Evolutionary conservation across 2,888 invertebrate genomes (phyloP).

Genomic region (Sclerodermus sp.): DNA sequence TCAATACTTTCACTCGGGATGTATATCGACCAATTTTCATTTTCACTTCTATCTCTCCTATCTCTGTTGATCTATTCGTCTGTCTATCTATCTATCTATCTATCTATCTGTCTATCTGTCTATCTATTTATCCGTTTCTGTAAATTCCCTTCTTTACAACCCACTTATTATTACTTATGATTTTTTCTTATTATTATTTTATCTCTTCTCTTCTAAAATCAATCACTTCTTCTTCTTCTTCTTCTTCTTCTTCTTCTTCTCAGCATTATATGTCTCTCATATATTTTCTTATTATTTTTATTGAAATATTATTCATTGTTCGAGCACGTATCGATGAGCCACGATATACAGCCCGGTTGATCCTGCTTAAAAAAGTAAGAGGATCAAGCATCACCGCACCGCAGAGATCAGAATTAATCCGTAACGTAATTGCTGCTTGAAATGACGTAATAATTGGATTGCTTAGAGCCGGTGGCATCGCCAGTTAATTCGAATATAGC

Average conservation of each 20-base stretch:
- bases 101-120: too few species aligned
- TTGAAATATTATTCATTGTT: conserved; percentile 28
- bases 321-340: conserved; percentile 43
- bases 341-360: conserved; percentile 51
- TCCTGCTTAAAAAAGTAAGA: conserved; percentile 8
- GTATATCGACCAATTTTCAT: conserved; percentile 48
- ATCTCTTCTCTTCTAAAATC: conserved; percentile 18
- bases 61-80: conserved; percentile 23
- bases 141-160: conserved; percentile 6
- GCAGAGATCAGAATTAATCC: conserved; percentile 34
- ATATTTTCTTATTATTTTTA: conserved; percentile 26
- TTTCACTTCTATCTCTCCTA: conserved; percentile 23
- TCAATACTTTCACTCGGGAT: conserved; percentile 42
- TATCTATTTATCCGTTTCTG: conserved; percentile 8
- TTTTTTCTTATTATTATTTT: conserved; percentile 18
- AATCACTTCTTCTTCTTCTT: conserved; percentile 9
- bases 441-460: conserved; percentile 40
- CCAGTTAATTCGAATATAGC: conserved; percentile 5
- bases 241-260: conserved; percentile 9
- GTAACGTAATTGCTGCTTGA: conserved; percentile 44
- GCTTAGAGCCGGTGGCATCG: conserved; percentile 12
- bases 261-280: conserved; percentile 4
- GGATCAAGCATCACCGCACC: neutral
- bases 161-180: conserved; percentile 10
- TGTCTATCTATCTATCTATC: too few species aligned